Base-by-base conservation (phyloP, 2,888 invertebrate species). In the Drosophila niveifrons region DNA sequence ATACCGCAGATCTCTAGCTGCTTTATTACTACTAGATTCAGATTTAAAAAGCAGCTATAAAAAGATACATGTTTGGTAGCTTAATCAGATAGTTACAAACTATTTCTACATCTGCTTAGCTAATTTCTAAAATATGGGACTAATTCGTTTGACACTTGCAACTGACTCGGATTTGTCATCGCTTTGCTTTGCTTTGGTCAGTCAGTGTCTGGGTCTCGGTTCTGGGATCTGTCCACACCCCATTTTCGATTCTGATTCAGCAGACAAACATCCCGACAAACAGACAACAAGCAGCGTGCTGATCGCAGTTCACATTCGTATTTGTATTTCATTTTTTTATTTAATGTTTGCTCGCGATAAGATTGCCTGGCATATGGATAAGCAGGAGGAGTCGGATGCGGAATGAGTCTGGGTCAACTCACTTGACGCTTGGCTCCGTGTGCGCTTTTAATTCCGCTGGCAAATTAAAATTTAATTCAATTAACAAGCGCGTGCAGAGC, bases 381-480 rank as follows among this genome's bases (percentile, higher is more conserved):
- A 34, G 34, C 11, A 34, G 34, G 34, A 34, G 3, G 10, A 11
- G 34, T 10, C 13, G 28, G n/a, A 9, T n/a, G 23, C 3, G 13
- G 10, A n/a, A n/a, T n/a, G 34, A 9, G 39, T 41, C n/a, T 6
- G 48, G 67, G 74, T 55, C 74, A 58, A 48, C 28, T 44, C 74
- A 63, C 72, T 72, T 72, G 74, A 72, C 57, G 72, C 56, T 66
- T 41, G 52, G 55, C 47, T 55, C 50, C 39, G 46, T 11, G 17
- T 57, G 46, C 31, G 46, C 44, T 58, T 51, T 78, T 82, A 88
- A 88, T 83, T 75, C 69, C 56, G 70, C 69, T 61, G 55, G 67
- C 71, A 80, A 83, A 86, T 80, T 82, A 86, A 88, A 74, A 75
- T 72, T 88, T 83, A 83, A 83, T 88, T 83, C 84, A 83, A 83